Base-by-base conservation (phyloP, 1,140 invertebrate genomes). In the Drosophila grimshawi region DNA sequence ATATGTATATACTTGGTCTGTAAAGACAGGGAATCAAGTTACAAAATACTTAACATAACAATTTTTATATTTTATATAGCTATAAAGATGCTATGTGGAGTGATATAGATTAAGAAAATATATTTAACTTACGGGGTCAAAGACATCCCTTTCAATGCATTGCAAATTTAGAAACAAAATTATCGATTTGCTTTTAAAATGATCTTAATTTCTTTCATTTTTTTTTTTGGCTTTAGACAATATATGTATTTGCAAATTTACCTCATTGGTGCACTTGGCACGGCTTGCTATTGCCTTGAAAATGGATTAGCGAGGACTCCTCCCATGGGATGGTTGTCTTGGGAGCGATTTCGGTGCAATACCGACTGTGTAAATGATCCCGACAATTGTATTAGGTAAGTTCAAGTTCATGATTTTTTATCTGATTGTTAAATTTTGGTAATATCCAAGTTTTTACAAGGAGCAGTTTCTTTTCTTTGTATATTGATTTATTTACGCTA, bases 281-380 rank as follows among this genome's bases (percentile, higher is more conserved):
- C 35, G 33, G 27, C 48, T 27, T 64, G 63, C 33, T 6, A 63
- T 19, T 51, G 60, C 75, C 93, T 97, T 66, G 96, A 97, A 77
- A 97, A 97, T 95, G 97, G 96, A n/a, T 86, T 97, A 71, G 96
- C 95, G 3, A 93, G 95, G 56, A 97, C 96, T 56, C 97, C 97
- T 27, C 97, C 97, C 0, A 96, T 96, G 95, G 95, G 95, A 48
- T 98, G 97, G 97, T 93, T 98, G 29, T 96, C 97, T 5, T 98
- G 98, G 98, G 97, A 98, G 86, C 93, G 97, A 76, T 98, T 98
- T 93, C 94, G 97, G 60, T 98, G 97, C 91, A 97, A 98, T 91
- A 98, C 96, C 4, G 97, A 98, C 92, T 98, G 98, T 92, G 96
- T 96, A 89, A 97, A 96, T 93, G 97, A 98, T 94, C 97, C 97